Evolutionary conservation across 2,797 vertebrate genomes (phyloP).

Genomic region (Schizopygopsis pylzovi): DNA sequence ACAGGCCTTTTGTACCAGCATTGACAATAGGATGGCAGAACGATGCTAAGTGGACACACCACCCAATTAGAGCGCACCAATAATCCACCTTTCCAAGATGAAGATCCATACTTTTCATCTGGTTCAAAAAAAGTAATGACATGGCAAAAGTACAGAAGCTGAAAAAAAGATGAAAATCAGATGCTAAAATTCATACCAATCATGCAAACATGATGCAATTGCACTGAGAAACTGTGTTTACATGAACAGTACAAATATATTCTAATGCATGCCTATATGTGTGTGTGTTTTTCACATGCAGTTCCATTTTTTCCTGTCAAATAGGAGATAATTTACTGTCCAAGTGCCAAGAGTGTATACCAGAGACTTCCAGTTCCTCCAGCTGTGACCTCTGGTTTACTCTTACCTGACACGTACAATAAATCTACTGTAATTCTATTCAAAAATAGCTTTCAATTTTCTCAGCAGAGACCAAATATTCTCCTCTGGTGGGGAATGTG

Average conservation of each 20-base stretch:
- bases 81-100: slow-evolving; percentile 1
- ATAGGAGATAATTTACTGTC: not conserved
- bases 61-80: slow-evolving; percentile 43
- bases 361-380: not conserved
- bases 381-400: slow-evolving; percentile 19
- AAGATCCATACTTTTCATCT: slow-evolving; percentile 17
- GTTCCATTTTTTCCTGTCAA: not conserved
- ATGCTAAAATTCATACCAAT: not conserved
- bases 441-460: slow-evolving; percentile 34
- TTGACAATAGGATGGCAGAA: slow-evolving; percentile 34
- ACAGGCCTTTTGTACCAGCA: slow-evolving; percentile 34
- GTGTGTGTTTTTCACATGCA: not conserved
- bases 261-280: not conserved
- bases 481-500: not conserved
- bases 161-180: too few species aligned
- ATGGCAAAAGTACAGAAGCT: too few species aligned
- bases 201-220: not conserved
- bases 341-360: not conserved
- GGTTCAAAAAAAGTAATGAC: not conserved
- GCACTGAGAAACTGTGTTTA: not conserved
- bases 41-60: slow-evolving; percentile 20
- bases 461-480: not conserved
- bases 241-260: not conserved
- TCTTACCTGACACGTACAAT: not conserved
- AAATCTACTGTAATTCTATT: slow-evolving; percentile 27